Base-by-base conservation (phyloP, 2,797 vertebrate genomes). In the Botia kubotai region DNA sequence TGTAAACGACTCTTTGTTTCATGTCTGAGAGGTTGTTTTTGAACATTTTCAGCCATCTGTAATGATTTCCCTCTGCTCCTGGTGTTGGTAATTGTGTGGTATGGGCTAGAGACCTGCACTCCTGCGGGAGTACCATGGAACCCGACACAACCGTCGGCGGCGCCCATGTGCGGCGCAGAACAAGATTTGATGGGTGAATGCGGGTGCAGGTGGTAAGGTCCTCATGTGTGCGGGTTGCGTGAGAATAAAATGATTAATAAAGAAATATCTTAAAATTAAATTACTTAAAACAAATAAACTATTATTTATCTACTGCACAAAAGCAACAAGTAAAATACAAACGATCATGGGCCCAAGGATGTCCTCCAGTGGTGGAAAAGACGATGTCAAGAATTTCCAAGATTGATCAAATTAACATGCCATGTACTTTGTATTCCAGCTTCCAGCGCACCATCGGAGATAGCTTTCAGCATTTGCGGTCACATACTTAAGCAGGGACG, bases 21-120 rank as follows among this genome's bases (percentile, higher is more conserved):
- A n/a, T 63, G 46, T 70, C 70, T 43, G 71, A 74, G 70, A 39
- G n/a, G 36, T 43, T 69, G 55, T 78, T 82, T 74, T 81, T 72
- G 76, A 76, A 79, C 13, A n/a, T 75, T 75, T 81, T 74, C 48
- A 36, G 39, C 29, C 10, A 63, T 66, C 58, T 8, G 57, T 75
- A 74, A 74, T 82, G 74, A 57, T 60, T 72, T 77, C 63, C 62
- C 69, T 29, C 43, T 33, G 50, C 55, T 33, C 8, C 60, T 72
- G 46, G 2, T 72, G 8, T 43, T 43, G 48, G 58, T 75, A 66
- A 70, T 53, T 43, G 23, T 75, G 48, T 70, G 65, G 55, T 65
- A 58, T 5, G 13, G 48, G 55, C 57, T 71, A 71, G 11, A 53
- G 68, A 71, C 68, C 21, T 53, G 67, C 67, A 66, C 63, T 66